Evolutionary conservation across 2,113 vertebrate genomes (phyloP).

Genomic region (Phaetusa simplex): DNA sequence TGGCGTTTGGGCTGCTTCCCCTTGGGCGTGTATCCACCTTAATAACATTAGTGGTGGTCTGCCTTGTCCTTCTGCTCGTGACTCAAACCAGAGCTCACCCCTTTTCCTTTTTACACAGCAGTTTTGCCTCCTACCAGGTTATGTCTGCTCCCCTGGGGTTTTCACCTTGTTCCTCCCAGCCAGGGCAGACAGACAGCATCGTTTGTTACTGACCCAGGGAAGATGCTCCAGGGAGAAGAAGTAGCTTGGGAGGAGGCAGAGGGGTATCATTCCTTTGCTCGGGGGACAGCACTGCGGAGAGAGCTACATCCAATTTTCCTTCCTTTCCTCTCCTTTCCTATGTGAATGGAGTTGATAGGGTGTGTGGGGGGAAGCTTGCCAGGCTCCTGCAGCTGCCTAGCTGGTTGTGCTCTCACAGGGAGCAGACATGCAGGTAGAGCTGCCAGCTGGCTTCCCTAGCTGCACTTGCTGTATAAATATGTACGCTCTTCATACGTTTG

Average conservation of each 20-base stretch:
- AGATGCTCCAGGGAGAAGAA: background rate
- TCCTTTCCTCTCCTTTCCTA: background rate
- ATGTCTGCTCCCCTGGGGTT: background rate
- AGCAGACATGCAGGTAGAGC: background rate
- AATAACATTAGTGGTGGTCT: background rate
- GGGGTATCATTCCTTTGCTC: background rate
- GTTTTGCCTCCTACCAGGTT: background rate
- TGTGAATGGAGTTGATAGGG: background rate
- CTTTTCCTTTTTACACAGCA: background rate
- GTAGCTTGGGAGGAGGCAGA: background rate
- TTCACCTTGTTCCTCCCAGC: background rate
- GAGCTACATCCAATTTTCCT: background rate
- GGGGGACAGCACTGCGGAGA: background rate
- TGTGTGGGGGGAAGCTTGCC: background rate
- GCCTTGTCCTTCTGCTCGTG: background rate
- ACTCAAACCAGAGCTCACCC: background rate
- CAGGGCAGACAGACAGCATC: background rate
- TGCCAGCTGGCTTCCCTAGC: background rate
- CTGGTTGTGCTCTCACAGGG: background rate
- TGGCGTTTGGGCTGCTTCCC: background rate
- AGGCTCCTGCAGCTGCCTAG: background rate
- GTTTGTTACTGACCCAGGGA: background rate
- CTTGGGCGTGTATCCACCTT: background rate
- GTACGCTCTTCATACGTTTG: background rate
- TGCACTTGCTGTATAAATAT: background rate